Evolutionary conservation across 2,113 vertebrate species (phyloP).

Genomic region (Saccopteryx bilineata): DNA sequence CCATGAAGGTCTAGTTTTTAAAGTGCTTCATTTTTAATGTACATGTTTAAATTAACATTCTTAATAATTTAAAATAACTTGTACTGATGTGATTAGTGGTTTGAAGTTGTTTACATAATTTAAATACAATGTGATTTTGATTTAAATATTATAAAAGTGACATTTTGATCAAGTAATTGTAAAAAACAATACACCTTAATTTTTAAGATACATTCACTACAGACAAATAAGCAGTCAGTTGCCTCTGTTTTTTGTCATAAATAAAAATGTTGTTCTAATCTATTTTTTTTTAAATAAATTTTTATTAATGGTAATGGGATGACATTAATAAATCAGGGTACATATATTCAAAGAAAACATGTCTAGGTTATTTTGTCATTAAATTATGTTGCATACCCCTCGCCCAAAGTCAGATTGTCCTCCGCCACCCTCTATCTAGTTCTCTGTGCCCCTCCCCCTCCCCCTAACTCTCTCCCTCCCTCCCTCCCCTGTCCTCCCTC

Average conservation of each 20-base stretch:
- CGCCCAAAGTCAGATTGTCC: too few species aligned
- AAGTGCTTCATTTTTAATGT: not conserved
- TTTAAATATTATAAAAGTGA: not conserved
- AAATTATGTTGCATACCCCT: too few species aligned
- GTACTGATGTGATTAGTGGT: not conserved
- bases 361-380: too few species aligned
- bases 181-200: not conserved
- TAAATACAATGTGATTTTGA: not conserved
- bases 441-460: too few species aligned
- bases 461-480: too few species aligned
- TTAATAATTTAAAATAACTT: conserved; percentile 3
- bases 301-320: too few species aligned
- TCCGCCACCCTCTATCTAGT: too few species aligned
- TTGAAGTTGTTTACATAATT: not conserved
- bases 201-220: not conserved
- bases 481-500: too few species aligned
- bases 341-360: too few species aligned
- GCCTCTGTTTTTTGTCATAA: not conserved
- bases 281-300: too few species aligned
- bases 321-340: too few species aligned
- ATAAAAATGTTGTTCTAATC: not conserved
- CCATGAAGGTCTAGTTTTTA: not conserved
- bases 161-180: conserved; percentile 1
- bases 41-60: not conserved
- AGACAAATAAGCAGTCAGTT: not conserved